phyloP scores from a whole-genome alignment of 1,140 invertebrate genomes.

The Periplaneta americana region DNA sequence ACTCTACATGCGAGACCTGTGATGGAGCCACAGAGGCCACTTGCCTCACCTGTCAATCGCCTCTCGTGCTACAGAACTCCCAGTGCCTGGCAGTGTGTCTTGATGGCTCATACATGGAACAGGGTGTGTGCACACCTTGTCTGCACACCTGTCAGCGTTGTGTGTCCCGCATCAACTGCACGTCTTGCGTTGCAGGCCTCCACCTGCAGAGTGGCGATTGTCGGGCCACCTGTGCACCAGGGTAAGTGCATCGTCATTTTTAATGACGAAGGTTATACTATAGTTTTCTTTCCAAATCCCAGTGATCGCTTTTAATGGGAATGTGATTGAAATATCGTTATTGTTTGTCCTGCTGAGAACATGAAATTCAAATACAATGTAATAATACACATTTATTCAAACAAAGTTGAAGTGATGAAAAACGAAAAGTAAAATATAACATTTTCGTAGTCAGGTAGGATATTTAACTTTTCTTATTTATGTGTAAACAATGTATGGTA shows the following conservation, averaged over 20 bases:
- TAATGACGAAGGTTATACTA: no score
- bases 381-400: no score
- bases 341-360: no score
- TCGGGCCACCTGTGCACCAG: conserved; percentile 44
- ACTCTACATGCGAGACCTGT: conserved; percentile 65
- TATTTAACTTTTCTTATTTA: no score
- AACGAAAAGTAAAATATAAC: no score
- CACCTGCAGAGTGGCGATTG: conserved; percentile 75
- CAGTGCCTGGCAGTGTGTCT: conserved; percentile 67
- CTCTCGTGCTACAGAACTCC: conserved; percentile 57
- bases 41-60: conserved; percentile 61
- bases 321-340: no score
- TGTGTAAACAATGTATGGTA: no score
- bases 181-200: conserved; percentile 62
- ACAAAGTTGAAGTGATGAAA: no score
- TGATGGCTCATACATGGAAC: conserved; percentile 57
- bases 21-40: conserved; percentile 57
- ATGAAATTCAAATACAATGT: no score
- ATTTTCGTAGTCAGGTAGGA: no score
- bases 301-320: no score
- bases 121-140: conserved; percentile 64
- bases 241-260: conserved; percentile 26
- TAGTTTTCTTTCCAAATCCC: no score
- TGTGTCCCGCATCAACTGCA: conserved; percentile 69
- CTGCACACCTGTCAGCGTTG: conserved; percentile 72